Evolutionary conservation across 2,797 vertebrate species (phyloP).

Genomic region (Lerista edwardsae): DNA sequence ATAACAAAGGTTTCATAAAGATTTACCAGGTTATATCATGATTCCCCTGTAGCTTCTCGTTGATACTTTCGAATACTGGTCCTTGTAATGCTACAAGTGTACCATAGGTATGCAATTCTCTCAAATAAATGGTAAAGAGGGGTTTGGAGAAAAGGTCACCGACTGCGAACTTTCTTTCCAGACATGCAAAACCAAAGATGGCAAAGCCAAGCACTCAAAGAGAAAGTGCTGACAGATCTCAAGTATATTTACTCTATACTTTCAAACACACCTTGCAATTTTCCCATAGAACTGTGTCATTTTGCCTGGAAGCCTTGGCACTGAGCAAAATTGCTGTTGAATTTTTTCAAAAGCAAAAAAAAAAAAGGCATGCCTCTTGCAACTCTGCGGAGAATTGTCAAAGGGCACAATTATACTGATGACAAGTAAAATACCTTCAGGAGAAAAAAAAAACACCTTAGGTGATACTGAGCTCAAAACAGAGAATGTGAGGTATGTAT

Average conservation of each 20-base stretch:
- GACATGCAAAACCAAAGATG: not conserved
- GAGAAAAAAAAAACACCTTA: too few relatives aligned
- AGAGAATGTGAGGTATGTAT: not conserved
- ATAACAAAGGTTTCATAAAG: too few relatives aligned
- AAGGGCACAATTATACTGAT: not conserved
- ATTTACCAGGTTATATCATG: not conserved
- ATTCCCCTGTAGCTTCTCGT: not conserved
- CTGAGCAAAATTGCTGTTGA: slow-evolving; percentile 6
- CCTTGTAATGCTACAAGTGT: not conserved
- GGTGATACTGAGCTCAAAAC: not conserved
- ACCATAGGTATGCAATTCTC: not conserved
- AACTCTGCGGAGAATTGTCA: not conserved
- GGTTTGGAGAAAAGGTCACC: not conserved
- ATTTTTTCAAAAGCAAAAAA: not conserved
- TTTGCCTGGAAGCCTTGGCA: not conserved
- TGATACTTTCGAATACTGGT: not conserved
- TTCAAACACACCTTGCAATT: slow-evolving; percentile 14
- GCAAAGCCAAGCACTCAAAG: not conserved
- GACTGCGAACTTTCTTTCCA: not conserved
- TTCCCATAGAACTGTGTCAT: slow-evolving; percentile 6
- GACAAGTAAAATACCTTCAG: not conserved
- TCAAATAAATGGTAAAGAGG: not conserved
- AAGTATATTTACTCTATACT: not conserved
- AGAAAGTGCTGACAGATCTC: not conserved
- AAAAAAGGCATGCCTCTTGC: not conserved